Conservation (phyloP, 2,113 vertebrate species). For the Microcebus griseorufus region DNA sequence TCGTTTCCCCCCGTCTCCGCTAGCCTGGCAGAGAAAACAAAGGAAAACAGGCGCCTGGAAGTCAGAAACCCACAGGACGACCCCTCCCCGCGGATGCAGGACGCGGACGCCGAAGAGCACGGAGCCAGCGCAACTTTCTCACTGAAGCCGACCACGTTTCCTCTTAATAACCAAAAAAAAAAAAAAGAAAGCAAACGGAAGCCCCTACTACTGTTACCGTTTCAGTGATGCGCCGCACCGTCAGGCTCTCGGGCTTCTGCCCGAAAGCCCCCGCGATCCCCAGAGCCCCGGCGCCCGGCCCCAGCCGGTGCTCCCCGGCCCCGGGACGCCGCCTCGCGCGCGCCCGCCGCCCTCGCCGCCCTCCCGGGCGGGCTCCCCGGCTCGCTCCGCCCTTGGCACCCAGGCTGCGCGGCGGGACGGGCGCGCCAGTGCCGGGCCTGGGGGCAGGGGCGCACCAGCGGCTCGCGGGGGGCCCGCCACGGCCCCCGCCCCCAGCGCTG, state of each 20-base stretch:
- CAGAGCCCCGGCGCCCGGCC: background rate
- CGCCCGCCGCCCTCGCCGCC: conserved; percentile 15
- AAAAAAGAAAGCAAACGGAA: background rate
- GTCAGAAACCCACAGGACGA: background rate
- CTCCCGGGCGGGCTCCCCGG: background rate
- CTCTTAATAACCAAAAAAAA: fast-evolving
- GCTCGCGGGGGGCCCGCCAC: background rate
- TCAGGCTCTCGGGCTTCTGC: background rate
- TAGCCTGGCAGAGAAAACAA: background rate
- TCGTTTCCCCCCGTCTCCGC: background rate
- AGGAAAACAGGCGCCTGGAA: background rate
- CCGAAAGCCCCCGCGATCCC: too few relatives aligned
- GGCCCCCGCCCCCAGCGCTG: background rate
- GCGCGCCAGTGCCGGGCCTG: background rate
- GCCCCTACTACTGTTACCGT: too few relatives aligned
- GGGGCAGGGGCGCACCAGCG: background rate
- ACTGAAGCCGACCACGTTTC: background rate
- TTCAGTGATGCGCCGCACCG: background rate
- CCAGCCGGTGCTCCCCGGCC: background rate
- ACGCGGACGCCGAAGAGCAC: background rate
- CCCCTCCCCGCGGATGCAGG: background rate
- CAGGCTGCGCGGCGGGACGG: background rate
- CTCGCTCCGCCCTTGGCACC: background rate
- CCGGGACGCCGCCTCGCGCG: conserved; percentile 32
- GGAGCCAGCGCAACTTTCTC: conserved; percentile 44